Evolutionary conservation across 2,888 invertebrate genomes (phyloP), one percentile per base, ranked within the genome.

Genomic region (Cerastis rubricosa): DNA sequence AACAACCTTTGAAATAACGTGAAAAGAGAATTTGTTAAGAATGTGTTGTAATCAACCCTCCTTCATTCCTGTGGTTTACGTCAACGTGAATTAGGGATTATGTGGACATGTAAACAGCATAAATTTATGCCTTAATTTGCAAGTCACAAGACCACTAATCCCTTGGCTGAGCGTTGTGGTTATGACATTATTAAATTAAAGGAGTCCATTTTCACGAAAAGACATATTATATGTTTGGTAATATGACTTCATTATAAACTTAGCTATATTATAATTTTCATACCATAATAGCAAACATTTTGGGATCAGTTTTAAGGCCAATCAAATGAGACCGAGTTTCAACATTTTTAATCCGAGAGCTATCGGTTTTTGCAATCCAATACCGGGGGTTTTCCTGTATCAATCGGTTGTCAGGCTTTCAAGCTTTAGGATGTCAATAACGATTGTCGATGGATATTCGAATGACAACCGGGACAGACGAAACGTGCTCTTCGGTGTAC

Each of bases 101-200:
- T 49, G 40, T 22, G 19, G 14, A 35, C 12, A 25, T 9, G 43
- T 12, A 49, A 57, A 22, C 63, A 35, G 25, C 43, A 57, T 68
- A 68, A 79, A 51, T 76, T 14, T 68, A 35, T 4, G 17, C 76
- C n/a, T 68, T 82, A 79, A 82, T n/a, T 43, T 14, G 14, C 64
- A 14, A 8, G 11, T 8, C 0, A 49, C 64, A 75, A 75, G 82
- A 63, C 54, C 43, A 12, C 43, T 67, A 79, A 82, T 82, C 57
- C 43, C 12, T 40, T 68, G 12, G 17, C 29, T 22, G n/a, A 74
- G 40, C 9, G 3, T n/a, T 66, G 49, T n/a, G 57, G 22, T 74
- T 74, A 61, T 51, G 35, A 43, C 35, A 61, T 66, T 35, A 43
- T 81, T 65, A 59, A 25, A 25, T 25, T n/a, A 66, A 63, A 35